Evolutionary conservation across 2,888 invertebrate genomes (phyloP), one percentile per base, ranked within the genome.

Genomic region (Brenthis daphne): DNA sequence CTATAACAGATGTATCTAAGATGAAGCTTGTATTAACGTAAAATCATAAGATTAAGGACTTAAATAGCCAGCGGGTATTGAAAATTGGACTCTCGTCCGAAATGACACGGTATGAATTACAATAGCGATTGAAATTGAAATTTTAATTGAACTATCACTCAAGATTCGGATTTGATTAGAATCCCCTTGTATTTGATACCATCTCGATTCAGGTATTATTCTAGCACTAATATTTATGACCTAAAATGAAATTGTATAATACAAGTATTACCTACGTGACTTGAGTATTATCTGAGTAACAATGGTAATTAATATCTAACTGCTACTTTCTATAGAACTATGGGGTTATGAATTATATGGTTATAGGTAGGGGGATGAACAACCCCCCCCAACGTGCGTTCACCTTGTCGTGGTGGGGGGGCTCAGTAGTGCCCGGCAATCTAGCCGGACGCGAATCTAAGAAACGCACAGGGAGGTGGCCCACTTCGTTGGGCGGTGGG

Each of bases 111-210:
- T 16, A 51, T 48, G 65, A 37, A 58, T 68, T 68, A 47, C 58
- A 61, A 66, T 48, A n/a, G 20, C 54, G 14, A 57, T 60, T 20
- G 50, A 47, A 48, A 47, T 68, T 67, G 53, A 67, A 66, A 69
- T 64, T 69, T 71, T 67, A 71, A 71, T 71, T 69, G 69, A 64
- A 67, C 64, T 66, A 71, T 71, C 60, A 51, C 48, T 71, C 69
- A 71, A 68, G 66, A 60, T 64, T 16, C 14, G 51, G 66, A 69
- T 71, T 68, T 66, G 66, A 66, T 71, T 69, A 64, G 58, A 53
- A 64, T 63, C 43, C 47, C 24, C 57, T 54, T 58, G 60, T 61
- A 50, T 61, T 33, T 11, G 33, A 67, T 55, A 54, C 33, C 48
- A 14, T 61, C 54, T 53, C 16, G 54, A 33, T 60, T 12, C 37